Evolutionary conservation across 2,113 vertebrate species (phyloP).

Genomic region (Serilophus lunatus): DNA sequence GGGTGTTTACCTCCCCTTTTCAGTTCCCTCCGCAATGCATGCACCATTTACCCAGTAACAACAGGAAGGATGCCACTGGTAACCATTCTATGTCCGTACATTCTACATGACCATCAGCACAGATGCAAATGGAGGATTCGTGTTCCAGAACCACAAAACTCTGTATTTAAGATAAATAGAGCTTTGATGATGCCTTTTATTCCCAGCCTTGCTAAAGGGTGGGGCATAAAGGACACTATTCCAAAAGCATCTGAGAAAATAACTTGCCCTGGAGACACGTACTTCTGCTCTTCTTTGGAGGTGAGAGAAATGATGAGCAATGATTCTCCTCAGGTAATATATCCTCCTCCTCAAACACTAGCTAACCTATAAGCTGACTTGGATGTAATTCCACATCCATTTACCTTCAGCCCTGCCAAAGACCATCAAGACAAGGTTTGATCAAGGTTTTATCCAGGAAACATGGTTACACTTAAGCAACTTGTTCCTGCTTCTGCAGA

Average conservation of each 20-base stretch:
- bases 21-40: background rate
- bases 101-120: background rate
- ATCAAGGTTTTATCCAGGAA: background rate
- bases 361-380: background rate
- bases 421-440: background rate
- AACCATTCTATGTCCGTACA: background rate
- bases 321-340: background rate
- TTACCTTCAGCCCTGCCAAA: background rate
- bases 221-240: background rate
- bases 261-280: background rate
- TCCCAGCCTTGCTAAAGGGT: background rate
- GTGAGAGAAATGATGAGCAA: background rate
- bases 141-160: slow-evolving; percentile 7
- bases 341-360: background rate
- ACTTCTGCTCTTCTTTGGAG: background rate
- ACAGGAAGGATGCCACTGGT: background rate
- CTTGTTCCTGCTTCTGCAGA: background rate
- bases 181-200: slow-evolving; percentile 22
- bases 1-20: background rate
- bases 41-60: background rate
- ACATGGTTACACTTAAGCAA: background rate
- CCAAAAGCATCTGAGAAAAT: slow-evolving; percentile 8
- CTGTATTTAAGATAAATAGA: slow-evolving; percentile 39
- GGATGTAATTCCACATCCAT: background rate
- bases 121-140: slow-evolving; percentile 12